Evolutionary conservation across 2,797 vertebrate genomes (phyloP).

Genomic region (Anolis apletophallus): DNA sequence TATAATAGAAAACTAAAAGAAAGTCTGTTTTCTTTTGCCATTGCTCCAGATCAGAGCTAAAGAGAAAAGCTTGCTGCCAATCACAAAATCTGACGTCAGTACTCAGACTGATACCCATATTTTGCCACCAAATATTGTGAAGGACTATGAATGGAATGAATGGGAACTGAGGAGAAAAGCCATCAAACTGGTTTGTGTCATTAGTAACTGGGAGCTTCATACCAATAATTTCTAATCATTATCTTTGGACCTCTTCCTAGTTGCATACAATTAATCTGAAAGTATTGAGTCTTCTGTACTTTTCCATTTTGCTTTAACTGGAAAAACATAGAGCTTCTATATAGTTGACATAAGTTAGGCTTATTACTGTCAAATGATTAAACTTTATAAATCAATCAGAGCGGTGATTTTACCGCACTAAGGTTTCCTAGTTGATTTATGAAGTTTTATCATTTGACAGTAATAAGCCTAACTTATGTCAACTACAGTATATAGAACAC

Average conservation of each 20-base stretch:
- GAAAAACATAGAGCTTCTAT: background rate
- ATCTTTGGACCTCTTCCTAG: too few relatives aligned
- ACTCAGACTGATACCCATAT: slow-evolving; percentile 93
- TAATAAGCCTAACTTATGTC: background rate
- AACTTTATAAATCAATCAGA: background rate
- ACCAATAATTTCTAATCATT: background rate
- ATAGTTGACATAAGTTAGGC: background rate
- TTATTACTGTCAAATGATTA: background rate
- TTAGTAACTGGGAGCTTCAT: slow-evolving; percentile 36
- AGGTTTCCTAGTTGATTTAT: too few relatives aligned
- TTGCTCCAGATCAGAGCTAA: slow-evolving; percentile 76
- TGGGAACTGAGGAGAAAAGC: slow-evolving; percentile 94
- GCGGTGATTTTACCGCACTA: too few relatives aligned
- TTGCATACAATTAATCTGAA: background rate
- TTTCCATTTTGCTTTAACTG: background rate
- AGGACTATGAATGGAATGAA: slow-evolving; percentile 94
- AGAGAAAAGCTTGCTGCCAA: slow-evolving; percentile 69
- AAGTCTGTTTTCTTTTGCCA: slow-evolving; percentile 1
- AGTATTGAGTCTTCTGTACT: background rate
- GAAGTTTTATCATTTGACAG: background rate
- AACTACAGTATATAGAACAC: background rate
- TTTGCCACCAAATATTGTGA: slow-evolving; percentile 84
- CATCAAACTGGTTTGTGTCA: slow-evolving; percentile 88
- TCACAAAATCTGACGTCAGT: slow-evolving; percentile 79
- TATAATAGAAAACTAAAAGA: background rate